Evolutionary conservation across 2,797 vertebrate species (phyloP), one percentile per base, ranked within the genome.

Genomic region (Lepus oiostolus): DNA sequence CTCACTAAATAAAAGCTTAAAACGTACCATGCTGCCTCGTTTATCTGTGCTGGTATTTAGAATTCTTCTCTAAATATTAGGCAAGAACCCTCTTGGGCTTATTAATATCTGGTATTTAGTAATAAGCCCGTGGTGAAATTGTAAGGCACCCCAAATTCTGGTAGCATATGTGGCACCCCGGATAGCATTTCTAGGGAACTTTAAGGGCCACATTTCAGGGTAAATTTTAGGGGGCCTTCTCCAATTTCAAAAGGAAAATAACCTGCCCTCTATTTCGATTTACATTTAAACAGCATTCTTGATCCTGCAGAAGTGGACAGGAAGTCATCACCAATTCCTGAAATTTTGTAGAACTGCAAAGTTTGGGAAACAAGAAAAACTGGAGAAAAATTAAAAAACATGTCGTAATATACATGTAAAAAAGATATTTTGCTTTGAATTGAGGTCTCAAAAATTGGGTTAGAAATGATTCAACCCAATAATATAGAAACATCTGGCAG

Each of bases 401-500:
- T 77, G 1, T 22, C 47, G 54, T 67, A 90, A 75, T 91, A 68
- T 28, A 82, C 7, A 76, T 9, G 26, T 85, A 85, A 92, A 10
- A 82, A 26, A 30, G 2, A 0, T 62, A 75, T 68, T 94, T 93
- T 65, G 16, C 0, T 58, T 68, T 79, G 32, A 2, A 82, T 47
- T 96, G 32, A 62, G 9, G 30, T 80, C 50, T 91, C 58, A 74
- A 32, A 87, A 95, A 86, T 3, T 80, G 22, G 14, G 50, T 88
- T 32, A 81, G n/a, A 88, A 95, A 76, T 5, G 60, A 32, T 60
- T 65, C n/a, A 82, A 42, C 54, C 52, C 30, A 67, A 76, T 84
- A 95, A 92, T 65, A 88, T 63, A 50, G 77, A 82, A 90, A 30
- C 2, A 67, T 42, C 42, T 42, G 42, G 42, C 42, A 42, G 42